Evolutionary conservation across 1,140 invertebrate species (phyloP).

Genomic region (Penaeus chinensis): DNA sequence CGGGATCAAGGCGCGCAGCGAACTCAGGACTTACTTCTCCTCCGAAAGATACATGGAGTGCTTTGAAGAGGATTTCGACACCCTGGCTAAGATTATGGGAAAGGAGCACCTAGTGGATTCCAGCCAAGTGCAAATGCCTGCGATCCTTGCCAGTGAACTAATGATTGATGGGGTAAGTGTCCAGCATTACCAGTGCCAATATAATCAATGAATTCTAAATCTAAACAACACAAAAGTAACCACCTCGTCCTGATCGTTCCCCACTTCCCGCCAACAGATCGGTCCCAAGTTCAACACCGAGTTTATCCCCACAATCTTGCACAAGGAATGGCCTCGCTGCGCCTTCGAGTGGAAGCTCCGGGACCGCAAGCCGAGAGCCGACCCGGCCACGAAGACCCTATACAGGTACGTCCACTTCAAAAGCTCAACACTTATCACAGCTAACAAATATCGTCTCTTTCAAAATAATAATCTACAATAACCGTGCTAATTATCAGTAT

Average conservation of each 20-base stretch:
- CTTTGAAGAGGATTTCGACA: conserved; percentile 59
- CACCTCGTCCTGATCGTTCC: neutral
- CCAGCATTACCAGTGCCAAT: neutral
- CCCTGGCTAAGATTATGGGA: conserved; percentile 39
- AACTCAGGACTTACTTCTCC: conserved; percentile 53
- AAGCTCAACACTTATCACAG: too few relatives aligned
- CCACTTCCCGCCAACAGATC: conserved; percentile 3
- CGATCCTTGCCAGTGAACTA: conserved; percentile 44
- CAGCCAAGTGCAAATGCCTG: conserved; percentile 30
- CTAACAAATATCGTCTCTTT: too few relatives aligned
- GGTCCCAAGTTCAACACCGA: conserved; percentile 57
- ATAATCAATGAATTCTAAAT: too few relatives aligned
- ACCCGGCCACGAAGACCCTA: conserved; percentile 66
- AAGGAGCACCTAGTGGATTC: conserved; percentile 38
- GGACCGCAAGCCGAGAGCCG: conserved; percentile 70
- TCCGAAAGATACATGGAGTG: conserved; percentile 51
- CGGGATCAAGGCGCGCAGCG: conserved; percentile 27
- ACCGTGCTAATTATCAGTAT: too few relatives aligned
- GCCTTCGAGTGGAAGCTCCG: conserved; percentile 76
- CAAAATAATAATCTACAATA: too few relatives aligned
- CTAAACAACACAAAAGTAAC: neutral
- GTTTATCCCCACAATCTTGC: conserved; percentile 62
- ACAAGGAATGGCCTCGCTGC: conserved; percentile 74
- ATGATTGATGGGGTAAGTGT: conserved; percentile 53
- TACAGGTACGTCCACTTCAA: conserved; percentile 67